Evolutionary conservation across 2,797 vertebrate species (phyloP), one percentile per base, ranked within the genome.

Genomic region (Hydrolagus colliei): DNA sequence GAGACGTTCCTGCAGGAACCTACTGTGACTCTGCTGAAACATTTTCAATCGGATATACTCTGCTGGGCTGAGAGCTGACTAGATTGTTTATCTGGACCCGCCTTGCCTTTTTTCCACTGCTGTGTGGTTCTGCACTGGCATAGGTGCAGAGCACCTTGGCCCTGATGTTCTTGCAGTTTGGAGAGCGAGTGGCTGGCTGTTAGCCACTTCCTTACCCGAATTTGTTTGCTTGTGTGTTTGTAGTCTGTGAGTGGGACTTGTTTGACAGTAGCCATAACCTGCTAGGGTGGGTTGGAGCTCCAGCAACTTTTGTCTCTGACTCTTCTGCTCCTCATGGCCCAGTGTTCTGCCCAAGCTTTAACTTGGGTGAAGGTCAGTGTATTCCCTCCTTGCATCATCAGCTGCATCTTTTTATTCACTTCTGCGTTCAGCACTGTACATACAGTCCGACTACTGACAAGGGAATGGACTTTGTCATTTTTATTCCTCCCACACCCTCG

Each of bases 161-260:
- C 65, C 94, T 90, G 90, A 94, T 92, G 92, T 93, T 93, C 94
- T 93, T 90, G 91, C 94, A 91, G 94, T 92, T 92, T 93, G 88
- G 91, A 89, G 65, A 84, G 67, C 4, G 32, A 84, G 79, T 84
- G 79, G 79, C 79, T 18, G 10, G 79, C 65, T 71, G 79, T 84
- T 71, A 20, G 20, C 95, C 94, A 94, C 94, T 94, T 94, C 79
- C 79, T 41, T 92, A 93, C 93, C 94, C 90, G 92, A 92, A 91
- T 92, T 90, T 92, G 89, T 92, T 91, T 91, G 96, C 96, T 95
- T 95, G 92, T 96, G 96, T 95, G 96, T 94, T 96, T 95, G 94
- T 95, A 93, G 94, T 96, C 95, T 93, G 93, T 94, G 93, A 96
- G 94, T 95, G 93, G 94, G 93, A 94, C 92, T 90, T 91, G 89